These are phyloP conservation scores for Capitella teleta DNA, from an alignment of 1,140 invertebrate genomes.

Conservation along the genomic window DNA sequence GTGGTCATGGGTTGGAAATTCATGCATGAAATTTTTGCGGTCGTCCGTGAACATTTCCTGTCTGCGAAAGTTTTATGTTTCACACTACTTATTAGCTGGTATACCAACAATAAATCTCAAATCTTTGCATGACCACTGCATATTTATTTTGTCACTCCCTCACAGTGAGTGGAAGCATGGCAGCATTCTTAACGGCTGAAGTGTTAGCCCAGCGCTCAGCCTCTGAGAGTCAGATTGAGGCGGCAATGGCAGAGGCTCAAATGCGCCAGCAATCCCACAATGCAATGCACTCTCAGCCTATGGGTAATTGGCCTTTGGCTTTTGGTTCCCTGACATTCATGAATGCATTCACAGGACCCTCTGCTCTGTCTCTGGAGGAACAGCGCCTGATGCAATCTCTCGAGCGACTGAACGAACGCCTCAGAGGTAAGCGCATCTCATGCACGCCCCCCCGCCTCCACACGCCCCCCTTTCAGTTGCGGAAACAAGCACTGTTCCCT, in stretches of 20 bases:
- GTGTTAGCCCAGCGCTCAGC: constrained; percentile 2
- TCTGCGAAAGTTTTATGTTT: too few species aligned
- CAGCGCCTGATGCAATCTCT: constrained; percentile 30
- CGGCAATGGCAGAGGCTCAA: constrained; percentile 6
- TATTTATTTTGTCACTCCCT: not conserved
- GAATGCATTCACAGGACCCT: too few species aligned
- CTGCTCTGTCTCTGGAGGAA: constrained; percentile 35
- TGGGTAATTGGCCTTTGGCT: not conserved
- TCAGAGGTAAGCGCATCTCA: constrained; percentile 33
- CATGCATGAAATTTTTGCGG: too few species aligned
- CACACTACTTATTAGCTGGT: too few species aligned
- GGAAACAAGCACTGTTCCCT: too few species aligned
- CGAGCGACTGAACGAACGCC: constrained; percentile 32
- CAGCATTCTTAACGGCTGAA: constrained; percentile 69
- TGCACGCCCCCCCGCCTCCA: too few species aligned
- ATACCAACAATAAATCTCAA: too few species aligned
- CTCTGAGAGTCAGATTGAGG: constrained; percentile 10
- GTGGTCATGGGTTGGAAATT: too few species aligned
- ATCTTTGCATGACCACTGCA: too few species aligned
- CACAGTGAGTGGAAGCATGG: constrained; percentile 17
- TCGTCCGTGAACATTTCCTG: too few species aligned
- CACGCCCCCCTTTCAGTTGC: too few species aligned
- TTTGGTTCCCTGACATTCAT: too few species aligned
- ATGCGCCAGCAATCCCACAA: constrained; percentile 5
- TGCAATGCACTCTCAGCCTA: not conserved